Base-by-base conservation (phyloP, 2,113 vertebrate species). In the Hippopotamus amphibius region DNA sequence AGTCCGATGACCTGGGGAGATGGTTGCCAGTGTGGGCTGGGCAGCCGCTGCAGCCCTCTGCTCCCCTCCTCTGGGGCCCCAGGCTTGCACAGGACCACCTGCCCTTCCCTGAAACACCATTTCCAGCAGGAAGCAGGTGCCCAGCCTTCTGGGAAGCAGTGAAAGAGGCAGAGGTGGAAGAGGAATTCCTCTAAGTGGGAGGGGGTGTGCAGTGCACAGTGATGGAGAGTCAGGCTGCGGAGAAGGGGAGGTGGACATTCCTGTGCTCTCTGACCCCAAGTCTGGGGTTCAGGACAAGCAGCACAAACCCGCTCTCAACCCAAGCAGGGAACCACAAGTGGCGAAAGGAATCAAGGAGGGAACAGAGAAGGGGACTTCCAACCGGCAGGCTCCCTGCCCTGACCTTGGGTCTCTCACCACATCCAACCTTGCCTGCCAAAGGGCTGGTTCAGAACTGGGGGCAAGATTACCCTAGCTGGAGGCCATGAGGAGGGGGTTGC, bases 1-100 rank as follows among this genome's bases (percentile, higher is more conserved):
- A 99, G 98, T 69, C 99, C 99, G 19, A 99, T 99, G 95, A 99
- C 99, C 99, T 99, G 96, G 19, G 37, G 83, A 95, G 71, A 65
- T 94, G 97, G 68, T 96, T 50, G 8, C 21, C 43, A 55, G 30
- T 97, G 65, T 97, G 93, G 59, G 59, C 57, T 3, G 12, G 55
- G 21, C 37, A 41, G 43, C 21, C 0, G 0, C 17, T 24, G 12
- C 24, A 11, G 12, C 74, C 83, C 24, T 89, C 21, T 43, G 63
- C 33, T 57, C 9, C 3, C 7, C 7, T 61, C 24, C 21, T 13
- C 16, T 2, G 17, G 0, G 28, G 17, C 6, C 43, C 71, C 5
- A 26, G 74, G 5, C 71, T 53, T 3, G 17, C 61, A 8, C 7
- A 24, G 53, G 57, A 41, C 76, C 68, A 61, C 10, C 80, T 43